Percentiles rank a stretch among this genome's conserved stretches.
Evolutionary conservation across 2,888 invertebrate species (phyloP).

Genomic region (Dione vanillae): DNA sequence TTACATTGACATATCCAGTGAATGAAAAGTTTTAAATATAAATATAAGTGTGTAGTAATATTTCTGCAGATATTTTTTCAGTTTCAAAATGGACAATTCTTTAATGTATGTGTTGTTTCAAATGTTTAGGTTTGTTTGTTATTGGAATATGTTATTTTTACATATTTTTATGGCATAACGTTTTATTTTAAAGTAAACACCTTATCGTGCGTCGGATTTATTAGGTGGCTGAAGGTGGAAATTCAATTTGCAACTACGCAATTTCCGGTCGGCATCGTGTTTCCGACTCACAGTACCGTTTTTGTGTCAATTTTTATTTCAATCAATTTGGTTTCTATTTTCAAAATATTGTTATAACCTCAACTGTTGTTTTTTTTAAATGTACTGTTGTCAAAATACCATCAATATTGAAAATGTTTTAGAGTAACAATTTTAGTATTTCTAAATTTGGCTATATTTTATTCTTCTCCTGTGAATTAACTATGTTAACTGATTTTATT

Average conservation of each 20-base stretch:
- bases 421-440: too few species aligned
- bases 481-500: too few species aligned
- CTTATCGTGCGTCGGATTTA: slow-evolving; percentile 64
- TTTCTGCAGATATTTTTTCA: too few species aligned
- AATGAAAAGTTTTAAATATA: too few species aligned
- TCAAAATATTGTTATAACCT: slow-evolving; percentile 7
- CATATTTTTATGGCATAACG: slow-evolving; percentile 54
- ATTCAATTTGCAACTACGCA: slow-evolving; percentile 82
- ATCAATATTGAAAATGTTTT: background rate
- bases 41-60: too few species aligned
- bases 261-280: slow-evolving; percentile 72
- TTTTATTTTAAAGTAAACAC: slow-evolving; percentile 55
- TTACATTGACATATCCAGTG: too few species aligned
- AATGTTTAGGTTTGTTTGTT: background rate
- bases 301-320: slow-evolving; percentile 41
- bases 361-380: slow-evolving; percentile 1
- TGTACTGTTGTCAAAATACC: background rate
- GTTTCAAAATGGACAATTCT: too few species aligned
- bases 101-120: too few species aligned
- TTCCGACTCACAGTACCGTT: slow-evolving; percentile 60
- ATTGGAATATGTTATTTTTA: background rate
- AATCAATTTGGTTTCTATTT: slow-evolving; percentile 47
- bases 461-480: too few species aligned
- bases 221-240: slow-evolving; percentile 77
- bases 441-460: too few species aligned